phyloP scores from a whole-genome alignment of 2,888 invertebrate genomes.

The Falcaria lacertinaria region DNA sequence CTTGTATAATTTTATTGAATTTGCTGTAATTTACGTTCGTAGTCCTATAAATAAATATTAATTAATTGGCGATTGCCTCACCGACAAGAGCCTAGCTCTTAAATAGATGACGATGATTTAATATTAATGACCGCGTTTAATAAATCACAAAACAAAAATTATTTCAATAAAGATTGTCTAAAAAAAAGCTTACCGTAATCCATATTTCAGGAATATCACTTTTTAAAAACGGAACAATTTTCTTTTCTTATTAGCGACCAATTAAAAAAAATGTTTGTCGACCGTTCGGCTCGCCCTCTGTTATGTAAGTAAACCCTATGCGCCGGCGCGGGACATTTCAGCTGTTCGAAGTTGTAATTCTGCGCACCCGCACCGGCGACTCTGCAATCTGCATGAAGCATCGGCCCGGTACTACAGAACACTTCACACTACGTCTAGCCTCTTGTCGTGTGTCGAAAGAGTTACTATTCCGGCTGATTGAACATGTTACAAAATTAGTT shows the following conservation, averaged over 20 bases:
- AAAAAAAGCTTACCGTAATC: not conserved
- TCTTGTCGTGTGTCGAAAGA: not conserved
- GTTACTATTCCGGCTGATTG: not conserved
- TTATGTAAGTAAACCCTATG: conserved; percentile 46
- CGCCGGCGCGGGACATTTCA: conserved; percentile 9
- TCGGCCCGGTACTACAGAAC: not conserved
- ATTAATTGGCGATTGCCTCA: too few relatives aligned
- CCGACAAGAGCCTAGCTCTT: too few relatives aligned
- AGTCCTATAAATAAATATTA: too few relatives aligned
- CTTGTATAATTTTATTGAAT: too few relatives aligned
- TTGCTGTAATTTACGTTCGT: too few relatives aligned
- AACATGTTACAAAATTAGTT: not conserved
- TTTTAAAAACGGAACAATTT: too few relatives aligned
- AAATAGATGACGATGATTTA: too few relatives aligned
- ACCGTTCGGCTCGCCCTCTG: conserved; percentile 33
- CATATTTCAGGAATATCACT: too few relatives aligned
- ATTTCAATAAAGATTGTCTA: too few relatives aligned
- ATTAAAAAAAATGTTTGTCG: conserved; percentile 9
- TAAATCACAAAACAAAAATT: too few relatives aligned
- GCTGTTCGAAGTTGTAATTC: not conserved
- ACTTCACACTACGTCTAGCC: not conserved
- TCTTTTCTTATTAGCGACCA: too few relatives aligned
- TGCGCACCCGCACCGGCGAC: not conserved
- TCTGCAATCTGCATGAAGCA: not conserved
- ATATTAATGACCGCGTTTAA: too few relatives aligned